Percentiles rank a stretch among this genome's conserved stretches.
These are phyloP conservation scores for Clinocottus analis DNA, from an alignment of 2,113 vertebrate species.

Conservation along the genomic window DNA sequence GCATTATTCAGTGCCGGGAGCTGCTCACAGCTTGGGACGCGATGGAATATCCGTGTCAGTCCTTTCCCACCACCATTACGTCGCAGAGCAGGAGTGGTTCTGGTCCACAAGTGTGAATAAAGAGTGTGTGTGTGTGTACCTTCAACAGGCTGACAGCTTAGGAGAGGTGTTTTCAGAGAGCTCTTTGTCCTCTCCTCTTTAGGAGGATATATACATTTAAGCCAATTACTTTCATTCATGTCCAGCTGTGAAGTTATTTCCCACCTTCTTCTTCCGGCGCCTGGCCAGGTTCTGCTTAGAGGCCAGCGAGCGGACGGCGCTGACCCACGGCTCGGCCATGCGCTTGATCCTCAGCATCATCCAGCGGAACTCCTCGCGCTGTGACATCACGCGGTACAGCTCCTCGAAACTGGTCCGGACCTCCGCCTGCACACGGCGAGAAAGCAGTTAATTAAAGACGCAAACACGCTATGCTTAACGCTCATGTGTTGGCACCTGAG, in stretches of 20 bases:
- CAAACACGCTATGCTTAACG: neutral
- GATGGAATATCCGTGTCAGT: constrained; percentile 62
- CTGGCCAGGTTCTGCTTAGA: constrained; percentile 92
- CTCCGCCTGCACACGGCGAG: constrained; percentile 84
- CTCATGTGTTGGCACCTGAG: neutral
- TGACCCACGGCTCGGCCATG: constrained; percentile 96
- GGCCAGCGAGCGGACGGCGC: constrained; percentile 91
- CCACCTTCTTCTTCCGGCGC: constrained; percentile 93
- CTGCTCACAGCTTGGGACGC: constrained; percentile 47
- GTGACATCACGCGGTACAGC: constrained; percentile 94
- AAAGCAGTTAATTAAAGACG: neutral
- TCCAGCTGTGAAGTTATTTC: neutral
- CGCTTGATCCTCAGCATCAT: constrained; percentile 96
- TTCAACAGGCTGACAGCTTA: constrained; percentile 13
- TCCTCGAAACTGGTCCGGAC: constrained; percentile 92
- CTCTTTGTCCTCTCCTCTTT: neutral
- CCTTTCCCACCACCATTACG: constrained; percentile 9
- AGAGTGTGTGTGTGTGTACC: constrained; percentile 2
- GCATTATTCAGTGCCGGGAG: constrained; percentile 64
- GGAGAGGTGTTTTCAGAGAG: neutral
- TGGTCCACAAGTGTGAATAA: constrained; percentile 20
- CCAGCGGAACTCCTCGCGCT: constrained; percentile 97
- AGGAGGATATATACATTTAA: neutral
- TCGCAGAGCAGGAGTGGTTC: neutral
- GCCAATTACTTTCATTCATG: neutral